A percentile compares a stretch with the other conserved stretches of the same genome.
phyloP scores from a whole-genome alignment of 2,888 invertebrate genomes.

The Entomobrya proxima region DNA sequence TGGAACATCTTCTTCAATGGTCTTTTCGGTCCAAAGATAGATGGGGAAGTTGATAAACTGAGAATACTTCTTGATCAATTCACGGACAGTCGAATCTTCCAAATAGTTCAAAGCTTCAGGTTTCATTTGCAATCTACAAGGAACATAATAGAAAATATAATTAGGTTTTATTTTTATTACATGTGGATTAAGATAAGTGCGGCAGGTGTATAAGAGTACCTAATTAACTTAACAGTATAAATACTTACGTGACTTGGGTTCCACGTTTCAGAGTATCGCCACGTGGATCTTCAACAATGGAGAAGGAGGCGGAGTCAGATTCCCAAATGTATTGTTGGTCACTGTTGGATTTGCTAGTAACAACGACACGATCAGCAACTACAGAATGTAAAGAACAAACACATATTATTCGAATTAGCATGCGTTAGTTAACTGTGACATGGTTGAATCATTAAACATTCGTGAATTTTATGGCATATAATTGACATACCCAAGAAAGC shows the following conservation, averaged over 20 bases:
- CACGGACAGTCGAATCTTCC: conserved; percentile 92
- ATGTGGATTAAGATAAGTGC: neutral
- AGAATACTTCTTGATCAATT: conserved; percentile 96
- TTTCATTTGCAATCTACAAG: conserved; percentile 89
- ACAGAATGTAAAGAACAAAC: conserved; percentile 73
- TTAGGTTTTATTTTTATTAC: conserved; percentile 66
- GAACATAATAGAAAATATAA: conserved; percentile 67
- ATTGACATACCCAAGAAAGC: conserved; percentile 84
- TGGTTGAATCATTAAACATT: no score
- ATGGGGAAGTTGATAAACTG: conserved; percentile 99
- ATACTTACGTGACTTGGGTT: conserved; percentile 85
- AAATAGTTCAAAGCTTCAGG: conserved; percentile 98
- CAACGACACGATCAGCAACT: conserved; percentile 96
- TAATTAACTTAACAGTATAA: neutral
- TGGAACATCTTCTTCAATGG: conserved; percentile 86
- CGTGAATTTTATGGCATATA: no score
- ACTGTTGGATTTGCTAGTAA: conserved; percentile 95
- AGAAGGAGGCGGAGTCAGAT: conserved; percentile 94
- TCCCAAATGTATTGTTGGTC: conserved; percentile 98
- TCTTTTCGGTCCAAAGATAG: conserved; percentile 91
- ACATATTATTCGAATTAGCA: no score
- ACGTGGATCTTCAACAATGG: conserved; percentile 94
- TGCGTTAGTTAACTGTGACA: no score
- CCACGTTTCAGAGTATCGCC: conserved; percentile 94
- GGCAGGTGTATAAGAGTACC: neutral